Evolutionary conservation across 2,797 vertebrate species (phyloP), one percentile per base, ranked within the genome.

Genomic region (Psittacula derbiana): DNA sequence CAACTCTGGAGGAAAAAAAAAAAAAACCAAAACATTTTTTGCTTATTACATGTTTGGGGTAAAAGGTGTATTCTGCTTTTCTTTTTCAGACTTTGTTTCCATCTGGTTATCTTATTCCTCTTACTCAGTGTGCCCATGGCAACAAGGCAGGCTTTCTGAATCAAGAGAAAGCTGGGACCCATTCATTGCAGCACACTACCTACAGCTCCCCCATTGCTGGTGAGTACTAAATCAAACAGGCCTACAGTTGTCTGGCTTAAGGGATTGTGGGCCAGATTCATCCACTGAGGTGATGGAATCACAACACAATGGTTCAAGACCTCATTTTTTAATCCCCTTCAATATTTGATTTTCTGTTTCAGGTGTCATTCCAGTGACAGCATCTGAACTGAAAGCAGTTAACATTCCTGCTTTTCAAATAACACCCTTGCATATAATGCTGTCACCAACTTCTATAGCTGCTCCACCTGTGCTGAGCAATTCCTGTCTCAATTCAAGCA

Each of bases 31-130:
- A 4, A 20, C 4, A 13, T 71, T 52, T n/a, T 65, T 80, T 62
- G 36, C 30, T 60, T 62, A 14, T 57, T 46, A 19, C 1, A 0
- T n/a, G 16, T 78, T 25, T 92, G 19, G 73, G 65, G 47, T 96
- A 71, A 96, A 96, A 91, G 43, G 10, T 43, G 4, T 2, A n/a
- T 80, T 81, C 82, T 96, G 86, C 66, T 27, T 95, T 80, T 91
- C 6, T 95, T 96, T 92, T 92, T 61, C 96, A 99, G 99, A 97
- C 98, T 58, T 96, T 99, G 87, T 97, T 99, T 5, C 98, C 99
- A 0, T 98, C 99, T 23, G 99, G 99, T 80, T 99, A 99, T 96
- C 97, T 99, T 84, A 99, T 99, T 96, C 99, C 99, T 36, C 97
- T 99, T 88, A 95, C 98, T 65, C 99, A 99, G 93, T 98, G 95